Percentiles rank a stretch among this genome's conserved stretches.
These are phyloP conservation scores for Caligus rogercresseyi DNA, from an alignment of 1,140 invertebrate species.

Conservation along the genomic window DNA sequence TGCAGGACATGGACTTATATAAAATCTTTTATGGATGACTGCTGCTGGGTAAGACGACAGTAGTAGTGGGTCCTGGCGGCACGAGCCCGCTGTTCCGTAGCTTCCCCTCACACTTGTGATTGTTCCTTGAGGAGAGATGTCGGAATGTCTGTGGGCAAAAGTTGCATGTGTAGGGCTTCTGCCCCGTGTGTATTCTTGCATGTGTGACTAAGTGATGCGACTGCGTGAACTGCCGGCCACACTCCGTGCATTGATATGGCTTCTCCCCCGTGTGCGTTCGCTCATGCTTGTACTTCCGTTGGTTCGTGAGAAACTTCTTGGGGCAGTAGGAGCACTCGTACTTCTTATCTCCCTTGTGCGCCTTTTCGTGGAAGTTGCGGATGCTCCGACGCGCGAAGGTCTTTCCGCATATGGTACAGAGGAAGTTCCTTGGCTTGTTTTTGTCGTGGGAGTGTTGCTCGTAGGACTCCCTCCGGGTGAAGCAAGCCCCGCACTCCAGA, in stretches of 20 bases:
- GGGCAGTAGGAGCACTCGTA: conserved; percentile 37
- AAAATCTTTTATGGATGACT: too few species aligned
- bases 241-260: conserved; percentile 23
- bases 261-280: conserved; percentile 25
- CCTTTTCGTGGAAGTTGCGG: conserved; percentile 37
- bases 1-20: too few species aligned
- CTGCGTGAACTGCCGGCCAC: conserved; percentile 24
- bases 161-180: conserved; percentile 25
- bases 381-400: conserved; percentile 26
- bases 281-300: conserved; percentile 26
- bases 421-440: conserved; percentile 14
- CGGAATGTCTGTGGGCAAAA: conserved; percentile 19
- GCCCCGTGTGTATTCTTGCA: conserved; percentile 27
- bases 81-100: too few species aligned
- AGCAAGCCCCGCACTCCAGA: conserved; percentile 8
- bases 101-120: background rate
- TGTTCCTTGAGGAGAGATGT: background rate
- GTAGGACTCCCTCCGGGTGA: conserved; percentile 16
- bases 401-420: conserved; percentile 24
- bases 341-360: conserved; percentile 39
- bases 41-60: too few species aligned
- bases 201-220: conserved; percentile 28
- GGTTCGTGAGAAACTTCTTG: conserved; percentile 32
- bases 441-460: background rate
- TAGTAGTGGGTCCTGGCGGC: too few species aligned